These are phyloP conservation scores for Gobio occitaniae DNA, from an alignment of 2,797 vertebrate species.

Conservation along the genomic window DNA sequence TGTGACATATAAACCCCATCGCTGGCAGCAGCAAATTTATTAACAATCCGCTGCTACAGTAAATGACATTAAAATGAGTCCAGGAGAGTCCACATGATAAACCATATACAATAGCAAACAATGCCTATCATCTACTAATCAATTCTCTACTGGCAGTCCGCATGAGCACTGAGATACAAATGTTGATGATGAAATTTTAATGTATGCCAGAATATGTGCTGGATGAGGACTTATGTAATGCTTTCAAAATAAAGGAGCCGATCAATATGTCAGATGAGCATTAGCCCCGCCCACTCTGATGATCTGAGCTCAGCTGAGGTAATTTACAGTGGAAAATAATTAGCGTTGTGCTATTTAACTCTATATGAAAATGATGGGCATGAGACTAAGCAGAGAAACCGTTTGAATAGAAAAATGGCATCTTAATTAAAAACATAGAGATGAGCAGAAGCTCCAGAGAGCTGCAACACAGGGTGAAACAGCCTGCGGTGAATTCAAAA, in stretches of 20 bases:
- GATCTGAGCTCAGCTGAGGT: neutral
- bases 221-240: conserved; percentile 32
- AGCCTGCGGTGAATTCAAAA: neutral
- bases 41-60: neutral
- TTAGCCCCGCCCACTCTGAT: neutral
- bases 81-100: neutral
- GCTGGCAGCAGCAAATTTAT: conserved; percentile 15
- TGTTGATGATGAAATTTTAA: neutral
- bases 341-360: conserved; percentile 24
- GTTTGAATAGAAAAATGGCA: neutral
- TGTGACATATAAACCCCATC: conserved; percentile 45
- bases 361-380: neutral
- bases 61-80: conserved; percentile 28
- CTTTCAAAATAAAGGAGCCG: conserved; percentile 31
- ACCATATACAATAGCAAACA: neutral
- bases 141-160: conserved; percentile 19
- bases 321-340: conserved; percentile 20
- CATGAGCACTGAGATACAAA: neutral
- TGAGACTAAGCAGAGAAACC: neutral
- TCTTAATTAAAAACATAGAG: conserved; percentile 13
- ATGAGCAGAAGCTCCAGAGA: conserved; percentile 1
- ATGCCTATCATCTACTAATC: neutral
- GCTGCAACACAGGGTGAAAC: neutral
- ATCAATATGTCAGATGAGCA: conserved; percentile 25
- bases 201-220: neutral